phyloP scores from a whole-genome alignment of 2,797 vertebrate genomes.

The Sarcophilus harrisii region DNA sequence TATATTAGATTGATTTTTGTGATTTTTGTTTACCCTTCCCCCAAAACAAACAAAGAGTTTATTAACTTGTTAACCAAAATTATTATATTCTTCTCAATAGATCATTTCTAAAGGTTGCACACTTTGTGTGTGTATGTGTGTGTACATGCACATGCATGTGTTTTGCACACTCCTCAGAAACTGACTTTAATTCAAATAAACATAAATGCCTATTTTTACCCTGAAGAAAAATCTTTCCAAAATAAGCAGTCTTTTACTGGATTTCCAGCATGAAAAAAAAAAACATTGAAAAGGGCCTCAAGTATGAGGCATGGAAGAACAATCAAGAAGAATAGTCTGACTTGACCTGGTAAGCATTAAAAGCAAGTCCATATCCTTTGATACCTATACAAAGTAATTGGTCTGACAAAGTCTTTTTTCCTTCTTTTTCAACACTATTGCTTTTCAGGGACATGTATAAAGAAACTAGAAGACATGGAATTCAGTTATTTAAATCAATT shows the following conservation, averaged over 20 bases:
- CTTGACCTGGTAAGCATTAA: not conserved
- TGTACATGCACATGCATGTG: not conserved
- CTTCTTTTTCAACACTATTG: not conserved
- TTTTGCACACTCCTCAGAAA: constrained; percentile 12
- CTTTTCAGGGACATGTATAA: not conserved
- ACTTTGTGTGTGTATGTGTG: not conserved
- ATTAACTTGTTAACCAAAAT: not conserved
- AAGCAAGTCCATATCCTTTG: not conserved
- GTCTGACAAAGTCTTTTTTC: not conserved
- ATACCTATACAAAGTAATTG: not conserved
- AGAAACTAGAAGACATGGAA: not conserved
- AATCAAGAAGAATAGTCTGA: not conserved
- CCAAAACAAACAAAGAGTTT: not conserved
- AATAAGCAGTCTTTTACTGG: constrained; percentile 9
- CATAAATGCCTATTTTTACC: constrained; percentile 9
- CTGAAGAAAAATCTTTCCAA: constrained; percentile 1
- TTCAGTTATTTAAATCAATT: constrained; percentile 9
- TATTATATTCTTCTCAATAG: not conserved
- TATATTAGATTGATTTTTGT: not conserved
- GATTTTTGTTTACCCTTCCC: not conserved
- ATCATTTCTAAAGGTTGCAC: not conserved
- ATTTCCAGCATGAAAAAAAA: not conserved
- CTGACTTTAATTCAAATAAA: constrained; percentile 22
- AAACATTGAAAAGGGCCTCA: not conserved
- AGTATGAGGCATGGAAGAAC: not conserved